Evolutionary conservation across 2,797 vertebrate species (phyloP).

Genomic region (Cynodonichthys magdalenae): DNA sequence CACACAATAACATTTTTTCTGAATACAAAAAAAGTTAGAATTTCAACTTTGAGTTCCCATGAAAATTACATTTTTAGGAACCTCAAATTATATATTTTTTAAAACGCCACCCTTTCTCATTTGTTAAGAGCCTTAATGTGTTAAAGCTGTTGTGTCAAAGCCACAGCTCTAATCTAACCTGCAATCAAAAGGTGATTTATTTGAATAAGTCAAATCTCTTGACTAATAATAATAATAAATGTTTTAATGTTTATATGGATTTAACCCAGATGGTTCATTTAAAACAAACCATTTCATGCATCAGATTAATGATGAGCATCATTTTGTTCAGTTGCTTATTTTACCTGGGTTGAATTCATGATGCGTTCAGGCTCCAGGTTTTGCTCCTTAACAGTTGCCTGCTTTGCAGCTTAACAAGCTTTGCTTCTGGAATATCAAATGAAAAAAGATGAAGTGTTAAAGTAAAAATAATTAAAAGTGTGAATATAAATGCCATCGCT

Average conservation of each 20-base stretch:
- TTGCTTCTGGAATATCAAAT: constrained; percentile 15
- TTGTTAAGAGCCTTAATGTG: too few relatives aligned
- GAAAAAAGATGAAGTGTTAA: not conserved
- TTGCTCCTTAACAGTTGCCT: constrained; percentile 17
- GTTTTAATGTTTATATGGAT: not conserved
- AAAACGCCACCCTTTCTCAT: too few relatives aligned
- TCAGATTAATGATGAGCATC: not conserved
- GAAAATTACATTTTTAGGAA: too few relatives aligned
- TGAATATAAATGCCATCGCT: too few relatives aligned
- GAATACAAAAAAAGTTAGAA: too few relatives aligned
- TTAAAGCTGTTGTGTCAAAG: too few relatives aligned
- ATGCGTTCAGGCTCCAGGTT: constrained; percentile 12
- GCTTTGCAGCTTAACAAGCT: constrained; percentile 12
- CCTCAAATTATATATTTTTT: too few relatives aligned
- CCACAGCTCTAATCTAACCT: too few relatives aligned
- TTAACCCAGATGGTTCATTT: not conserved
- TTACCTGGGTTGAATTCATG: not conserved
- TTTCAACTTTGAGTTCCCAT: too few relatives aligned
- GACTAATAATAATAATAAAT: too few relatives aligned
- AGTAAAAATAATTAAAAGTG: not conserved
- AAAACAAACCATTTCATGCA: not conserved
- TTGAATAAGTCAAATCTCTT: not conserved
- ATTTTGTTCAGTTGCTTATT: not conserved
- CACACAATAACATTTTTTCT: too few relatives aligned
- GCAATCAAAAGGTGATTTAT: too few relatives aligned